Conservation (phyloP, 2,113 vertebrate genomes). For the Phalacrocorax carbo region DNA sequence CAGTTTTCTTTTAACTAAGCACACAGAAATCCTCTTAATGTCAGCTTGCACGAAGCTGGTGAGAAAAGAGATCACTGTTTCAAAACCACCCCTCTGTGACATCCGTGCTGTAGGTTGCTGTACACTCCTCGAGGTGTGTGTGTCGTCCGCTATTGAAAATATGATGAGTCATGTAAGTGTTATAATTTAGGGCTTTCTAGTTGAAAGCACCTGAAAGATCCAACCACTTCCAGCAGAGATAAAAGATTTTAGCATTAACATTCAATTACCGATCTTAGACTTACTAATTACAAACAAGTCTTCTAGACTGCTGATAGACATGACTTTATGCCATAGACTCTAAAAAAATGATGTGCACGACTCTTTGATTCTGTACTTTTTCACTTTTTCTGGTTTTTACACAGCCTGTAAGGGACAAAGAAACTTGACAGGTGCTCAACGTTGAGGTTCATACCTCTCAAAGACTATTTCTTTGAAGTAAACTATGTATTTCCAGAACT, state of each 20-base stretch:
- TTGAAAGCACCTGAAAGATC: background rate
- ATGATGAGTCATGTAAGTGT: background rate
- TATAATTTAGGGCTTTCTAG: background rate
- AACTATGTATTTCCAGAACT: constrained; percentile 72
- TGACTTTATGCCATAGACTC: background rate
- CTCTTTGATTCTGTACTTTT: background rate
- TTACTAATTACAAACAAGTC: background rate
- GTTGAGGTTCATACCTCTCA: background rate
- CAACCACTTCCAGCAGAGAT: background rate
- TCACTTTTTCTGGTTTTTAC: background rate
- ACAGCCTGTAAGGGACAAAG: background rate
- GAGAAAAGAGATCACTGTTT: background rate
- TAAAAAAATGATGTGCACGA: background rate
- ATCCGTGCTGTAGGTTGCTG: background rate
- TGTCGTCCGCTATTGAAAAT: background rate
- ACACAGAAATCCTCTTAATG: background rate
- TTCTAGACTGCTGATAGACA: background rate
- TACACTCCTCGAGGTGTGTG: background rate
- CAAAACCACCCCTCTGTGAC: background rate
- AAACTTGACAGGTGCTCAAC: background rate
- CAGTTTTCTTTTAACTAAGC: background rate
- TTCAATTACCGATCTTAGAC: background rate
- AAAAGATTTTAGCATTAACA: background rate
- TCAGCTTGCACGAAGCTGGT: background rate
- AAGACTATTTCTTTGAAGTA: background rate